Evolutionary conservation across 2,888 invertebrate species (phyloP), one percentile per base, ranked within the genome.

Genomic region (Noctua janthina): DNA sequence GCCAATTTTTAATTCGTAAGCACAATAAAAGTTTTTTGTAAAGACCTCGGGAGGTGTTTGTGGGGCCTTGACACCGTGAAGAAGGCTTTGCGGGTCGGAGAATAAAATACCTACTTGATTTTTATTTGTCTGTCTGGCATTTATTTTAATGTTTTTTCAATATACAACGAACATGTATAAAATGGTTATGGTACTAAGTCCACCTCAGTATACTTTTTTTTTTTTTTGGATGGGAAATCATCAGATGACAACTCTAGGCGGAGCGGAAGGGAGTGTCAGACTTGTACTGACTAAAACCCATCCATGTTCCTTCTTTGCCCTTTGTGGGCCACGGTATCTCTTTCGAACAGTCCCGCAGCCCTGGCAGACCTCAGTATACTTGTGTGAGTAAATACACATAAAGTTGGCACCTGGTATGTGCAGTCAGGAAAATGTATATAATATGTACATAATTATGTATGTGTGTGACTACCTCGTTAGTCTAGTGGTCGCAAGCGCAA

Each of bases 41-140:
- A 59, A 78, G 86, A 85, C 83, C 86, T 86, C 86, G 79, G 49
- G 17, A 78, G n/a, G 35, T 76, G 56, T 79, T 79, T 74, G 56
- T 59, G 71, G 23, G 23, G 51, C 85, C 85, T 85, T 85, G 85
- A 85, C 86, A 79, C 35, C 79, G n/a, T 76, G 67, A 73, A 70
- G 69, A 80, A 79, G 86, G 77, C n/a, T 79, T 70, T 76, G 62
- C 51, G 49, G 73, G 67, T 78, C 66, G 73, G 62, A 69, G 13
- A 74, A 75, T 79, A 79, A 82, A 78, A 79, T 70, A 43, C 13
- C 23, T 72, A 86, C 76, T 77, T 79, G 54, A 82, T 77, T 86
- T 74, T 73, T 74, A 76, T 82, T 74, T 71, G 79, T 77, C 29
- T 75, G 83, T 79, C 68, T 82, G 83, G 56, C 43, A 69, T 75